These are phyloP conservation scores for Daubentonia madagascariensis DNA, from an alignment of 2,113 vertebrate genomes.

Conservation along the genomic window DNA sequence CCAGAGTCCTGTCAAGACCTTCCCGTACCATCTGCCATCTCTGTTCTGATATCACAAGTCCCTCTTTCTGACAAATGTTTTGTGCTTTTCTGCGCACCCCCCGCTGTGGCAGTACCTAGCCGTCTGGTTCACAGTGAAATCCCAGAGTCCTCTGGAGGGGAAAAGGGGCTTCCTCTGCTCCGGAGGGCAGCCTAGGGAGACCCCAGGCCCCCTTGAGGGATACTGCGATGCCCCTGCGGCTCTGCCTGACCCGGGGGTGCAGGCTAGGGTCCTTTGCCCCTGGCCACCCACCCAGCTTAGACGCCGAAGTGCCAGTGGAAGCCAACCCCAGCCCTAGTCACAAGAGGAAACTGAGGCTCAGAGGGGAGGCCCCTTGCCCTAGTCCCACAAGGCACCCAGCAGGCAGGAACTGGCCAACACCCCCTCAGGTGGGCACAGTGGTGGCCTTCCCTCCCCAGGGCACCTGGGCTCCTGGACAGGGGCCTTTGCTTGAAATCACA, in stretches of 20 bases:
- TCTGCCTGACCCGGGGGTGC: accelerated
- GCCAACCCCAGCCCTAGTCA: background rate
- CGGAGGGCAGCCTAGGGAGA: too few species aligned
- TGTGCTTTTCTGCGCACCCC: background rate
- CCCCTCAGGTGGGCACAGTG: accelerated
- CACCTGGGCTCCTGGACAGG: background rate
- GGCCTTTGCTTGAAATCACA: background rate
- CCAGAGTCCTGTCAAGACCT: background rate
- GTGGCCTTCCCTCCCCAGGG: background rate
- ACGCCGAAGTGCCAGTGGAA: accelerated
- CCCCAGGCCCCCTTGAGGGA: too few species aligned
- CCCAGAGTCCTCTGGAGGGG: too few species aligned
- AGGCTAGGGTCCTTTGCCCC: background rate
- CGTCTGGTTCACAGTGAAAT: too few species aligned
- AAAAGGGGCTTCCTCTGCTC: too few species aligned
- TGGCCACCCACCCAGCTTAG: accelerated
- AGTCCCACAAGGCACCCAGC: accelerated
- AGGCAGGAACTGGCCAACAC: background rate
- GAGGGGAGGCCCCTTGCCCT: background rate
- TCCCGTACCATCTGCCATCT: too few species aligned
- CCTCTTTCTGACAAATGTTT: accelerated
- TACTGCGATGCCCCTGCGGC: background rate
- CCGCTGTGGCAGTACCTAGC: background rate
- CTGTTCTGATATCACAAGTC: background rate
- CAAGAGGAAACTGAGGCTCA: background rate